Base-by-base conservation (phyloP, 2,113 vertebrate genomes). In the Equus przewalskii region DNA sequence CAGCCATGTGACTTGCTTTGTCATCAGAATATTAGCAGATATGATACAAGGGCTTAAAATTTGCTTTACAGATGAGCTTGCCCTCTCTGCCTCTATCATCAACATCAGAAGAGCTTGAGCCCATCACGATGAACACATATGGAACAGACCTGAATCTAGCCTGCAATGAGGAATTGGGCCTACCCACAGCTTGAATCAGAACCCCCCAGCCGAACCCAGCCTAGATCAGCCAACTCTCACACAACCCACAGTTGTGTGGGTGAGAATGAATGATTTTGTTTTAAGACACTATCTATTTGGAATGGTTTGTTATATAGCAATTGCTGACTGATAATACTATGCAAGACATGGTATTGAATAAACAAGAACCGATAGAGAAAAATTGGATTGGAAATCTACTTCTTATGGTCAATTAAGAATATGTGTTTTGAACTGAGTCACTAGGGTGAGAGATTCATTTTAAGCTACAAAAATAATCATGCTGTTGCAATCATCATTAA, bases 191-290 rank as follows among this genome's bases (percentile, higher is more conserved):
- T 60, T 88, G 30, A 81, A 44, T 67, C 49, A 65, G 64, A 97
- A 58, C 5, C 13, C 84, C 21, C n/a, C 44, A 69, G 12, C 51
- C 49, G 76, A 58, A 12, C 33, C 19, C 51, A 70, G 16, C 33
- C 62, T 62, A 6, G 3, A 46, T 78, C 58, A 89, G 36, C 28
- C 22, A 69, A 83, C 28, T 69, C 19, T 4, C 75, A 91, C 30
- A 36, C 21, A 96, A 51, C 6, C 6, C 24, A 91, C 65, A 82
- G 26, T 21, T 62, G 5, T 65, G 26, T 58, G n/a, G 18, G 12
- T 51, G 8, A 92, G 28, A 93, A 88, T 84, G 65, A 85, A 85
- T 51, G 10, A 76, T 11, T 81, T 64, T 90, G 65, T 72, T 93
- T 96, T 82, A 92, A 95, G 54, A 2, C 24, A 72, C 11, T 72